Evolutionary conservation across 2,888 invertebrate genomes (phyloP).

Genomic region (Chaitophorus viminalis): DNA sequence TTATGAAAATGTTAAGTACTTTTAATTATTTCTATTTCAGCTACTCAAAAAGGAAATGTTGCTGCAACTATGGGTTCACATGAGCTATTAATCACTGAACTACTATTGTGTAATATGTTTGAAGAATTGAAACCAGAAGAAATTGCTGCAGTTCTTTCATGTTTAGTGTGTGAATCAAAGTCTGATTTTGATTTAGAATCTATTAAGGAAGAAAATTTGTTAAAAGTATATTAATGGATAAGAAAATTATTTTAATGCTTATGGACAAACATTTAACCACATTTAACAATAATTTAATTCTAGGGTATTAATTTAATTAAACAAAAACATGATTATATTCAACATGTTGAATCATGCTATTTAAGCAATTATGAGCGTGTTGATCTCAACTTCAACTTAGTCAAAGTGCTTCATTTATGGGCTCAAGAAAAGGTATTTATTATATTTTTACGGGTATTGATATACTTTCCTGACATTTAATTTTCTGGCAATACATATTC

Average conservation of each 20-base stretch:
- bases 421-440: constrained; percentile 82
- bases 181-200: constrained; percentile 70
- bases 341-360: constrained; percentile 44
- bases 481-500: too few relatives aligned
- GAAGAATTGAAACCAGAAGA: constrained; percentile 87
- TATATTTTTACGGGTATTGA: too few relatives aligned
- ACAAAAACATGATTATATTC: constrained; percentile 62
- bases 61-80: constrained; percentile 85
- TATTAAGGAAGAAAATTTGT: constrained; percentile 72
- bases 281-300: constrained; percentile 33
- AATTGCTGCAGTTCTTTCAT: constrained; percentile 92
- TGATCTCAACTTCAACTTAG: constrained; percentile 87
- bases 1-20: constrained; percentile 74
- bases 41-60: constrained; percentile 77
- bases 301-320: constrained; percentile 64
- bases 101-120: constrained; percentile 70
- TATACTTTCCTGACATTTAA: too few relatives aligned
- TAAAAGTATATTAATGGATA: constrained; percentile 69
- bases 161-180: constrained; percentile 91
- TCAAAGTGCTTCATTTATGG: constrained; percentile 96
- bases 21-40: constrained; percentile 44
- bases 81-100: constrained; percentile 92
- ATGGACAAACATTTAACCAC: background rate
- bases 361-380: constrained; percentile 69
- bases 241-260: background rate